Base-by-base conservation (phyloP, 2,797 vertebrate genomes). In the Falco berigora region DNA sequence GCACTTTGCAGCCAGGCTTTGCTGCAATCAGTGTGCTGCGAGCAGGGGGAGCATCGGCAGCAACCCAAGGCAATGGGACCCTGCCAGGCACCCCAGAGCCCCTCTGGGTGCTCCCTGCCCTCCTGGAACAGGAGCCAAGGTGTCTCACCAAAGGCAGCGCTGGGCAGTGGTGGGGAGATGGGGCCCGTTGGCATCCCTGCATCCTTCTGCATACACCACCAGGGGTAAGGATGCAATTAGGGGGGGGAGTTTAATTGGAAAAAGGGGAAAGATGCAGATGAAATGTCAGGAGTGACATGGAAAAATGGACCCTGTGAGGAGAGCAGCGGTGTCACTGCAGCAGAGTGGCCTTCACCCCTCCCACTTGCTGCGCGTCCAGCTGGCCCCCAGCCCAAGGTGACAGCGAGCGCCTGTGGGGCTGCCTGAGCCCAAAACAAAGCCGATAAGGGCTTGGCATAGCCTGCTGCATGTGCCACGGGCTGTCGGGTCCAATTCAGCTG, bases 321-420 rank as follows among this genome's bases (percentile, higher is more conserved):
- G 52, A 20, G 11, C 32, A 4, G 68, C 8, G 1, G 49, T 12
- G 32, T 21, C 47, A 17, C 55, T 3, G 1, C 1, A 0, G 56
- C 46, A 4, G 34, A 14, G n/a, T 4, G 58, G 38, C 95, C 95
- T 89, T 93, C 93, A 91, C 77, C 63, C 44, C 53, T 46, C 62
- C 55, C 0, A 6, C 53, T 15, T 3, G 88, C 24, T 3, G 4
- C 1, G 2, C 8, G 1, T 18, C 62, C 87, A 46, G 32, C 80
- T 90, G 94, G 84, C 71, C 58, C 58, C 38, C 36, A 10, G 95
- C 95, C 88, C 91, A 91, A 89, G 91, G 91, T 19, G 68, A 89
- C 59, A 32, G 55, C 3, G 9, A 64, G 72, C 52, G 3, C n/a
- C 38, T 7, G 1, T 2, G 4, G 42, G 42, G 68, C 83, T 4